A percentile compares a stretch with the other conserved stretches of the same genome.
Evolutionary conservation across 2,888 invertebrate genomes (phyloP).

Genomic region (Trachelus iudaicus): DNA sequence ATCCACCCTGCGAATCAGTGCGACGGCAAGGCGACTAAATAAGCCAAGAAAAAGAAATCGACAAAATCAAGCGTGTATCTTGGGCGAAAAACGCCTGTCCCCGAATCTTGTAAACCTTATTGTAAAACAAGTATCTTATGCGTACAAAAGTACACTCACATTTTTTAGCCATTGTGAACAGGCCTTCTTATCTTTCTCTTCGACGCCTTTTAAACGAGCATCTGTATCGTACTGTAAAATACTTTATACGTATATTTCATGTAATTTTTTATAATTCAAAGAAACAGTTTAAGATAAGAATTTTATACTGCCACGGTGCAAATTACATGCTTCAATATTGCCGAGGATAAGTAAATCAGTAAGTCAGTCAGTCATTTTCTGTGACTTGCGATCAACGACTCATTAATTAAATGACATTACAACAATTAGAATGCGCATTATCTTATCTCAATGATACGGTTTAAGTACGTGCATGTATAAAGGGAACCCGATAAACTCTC

Average conservation of each 20-base stretch:
- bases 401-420: conserved; percentile 25
- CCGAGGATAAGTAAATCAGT: background rate
- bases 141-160: background rate
- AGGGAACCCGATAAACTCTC: background rate
- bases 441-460: conserved; percentile 27
- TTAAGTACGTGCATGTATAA: background rate
- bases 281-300: background rate
- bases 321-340: background rate
- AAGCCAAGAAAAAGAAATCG: background rate
- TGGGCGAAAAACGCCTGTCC: background rate
- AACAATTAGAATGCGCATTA: conserved; percentile 30
- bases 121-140: background rate
- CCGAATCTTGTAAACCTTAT: background rate
- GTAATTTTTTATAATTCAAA: background rate
- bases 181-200: background rate
- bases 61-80: background rate
- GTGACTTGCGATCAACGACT: conserved; percentile 11
- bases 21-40: background rate
- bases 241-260: background rate
- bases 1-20: background rate
- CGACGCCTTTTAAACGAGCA: background rate
- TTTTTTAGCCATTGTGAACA: background rate
- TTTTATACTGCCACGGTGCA: background rate
- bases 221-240: background rate
- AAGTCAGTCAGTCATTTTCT: background rate